phyloP scores from a whole-genome alignment of 2,888 invertebrate genomes.

The Chymomyza caudatula region DNA sequence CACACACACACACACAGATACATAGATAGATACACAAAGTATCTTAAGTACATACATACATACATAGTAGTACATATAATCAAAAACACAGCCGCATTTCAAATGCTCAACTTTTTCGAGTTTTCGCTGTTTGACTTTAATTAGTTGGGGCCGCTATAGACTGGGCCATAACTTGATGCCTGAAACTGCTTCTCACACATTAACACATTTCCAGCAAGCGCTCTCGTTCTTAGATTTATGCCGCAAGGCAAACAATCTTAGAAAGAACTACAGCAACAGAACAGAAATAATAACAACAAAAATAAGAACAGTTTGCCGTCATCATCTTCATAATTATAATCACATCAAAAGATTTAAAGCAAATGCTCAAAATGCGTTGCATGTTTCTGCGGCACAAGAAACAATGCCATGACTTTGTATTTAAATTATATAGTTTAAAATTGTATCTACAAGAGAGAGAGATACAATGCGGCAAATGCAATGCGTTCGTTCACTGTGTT shows the following conservation, averaged over 20 bases:
- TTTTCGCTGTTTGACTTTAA: slow-evolving; percentile 43
- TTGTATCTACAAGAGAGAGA: slow-evolving; percentile 31
- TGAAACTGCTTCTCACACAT: slow-evolving; percentile 60
- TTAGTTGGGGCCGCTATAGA: slow-evolving; percentile 63
- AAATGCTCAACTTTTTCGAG: slow-evolving; percentile 19
- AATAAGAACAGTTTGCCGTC: background rate
- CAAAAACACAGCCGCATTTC: slow-evolving; percentile 17
- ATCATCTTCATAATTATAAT: slow-evolving; percentile 48
- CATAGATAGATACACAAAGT: slow-evolving; percentile 8
- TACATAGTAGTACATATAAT: slow-evolving; percentile 1
- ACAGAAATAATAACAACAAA: slow-evolving; percentile 21
- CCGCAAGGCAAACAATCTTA: slow-evolving; percentile 33
- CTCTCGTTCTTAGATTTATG: slow-evolving; percentile 21
- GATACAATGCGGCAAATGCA: slow-evolving; percentile 25
- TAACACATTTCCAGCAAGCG: slow-evolving; percentile 53
- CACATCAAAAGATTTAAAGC: slow-evolving; percentile 55
- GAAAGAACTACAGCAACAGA: slow-evolving; percentile 12
- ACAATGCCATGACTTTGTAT: slow-evolving; percentile 68
- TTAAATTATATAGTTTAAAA: slow-evolving; percentile 65
- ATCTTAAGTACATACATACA: background rate
- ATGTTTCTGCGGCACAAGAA: slow-evolving; percentile 20
- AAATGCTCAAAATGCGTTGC: slow-evolving; percentile 37
- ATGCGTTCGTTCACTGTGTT: slow-evolving; percentile 31
- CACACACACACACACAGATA: slow-evolving; percentile 4
- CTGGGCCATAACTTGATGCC: slow-evolving; percentile 40